These are phyloP conservation scores for Lasaia peninsularis DNA, from an alignment of 1,140 invertebrate species.

Conservation along the genomic window DNA sequence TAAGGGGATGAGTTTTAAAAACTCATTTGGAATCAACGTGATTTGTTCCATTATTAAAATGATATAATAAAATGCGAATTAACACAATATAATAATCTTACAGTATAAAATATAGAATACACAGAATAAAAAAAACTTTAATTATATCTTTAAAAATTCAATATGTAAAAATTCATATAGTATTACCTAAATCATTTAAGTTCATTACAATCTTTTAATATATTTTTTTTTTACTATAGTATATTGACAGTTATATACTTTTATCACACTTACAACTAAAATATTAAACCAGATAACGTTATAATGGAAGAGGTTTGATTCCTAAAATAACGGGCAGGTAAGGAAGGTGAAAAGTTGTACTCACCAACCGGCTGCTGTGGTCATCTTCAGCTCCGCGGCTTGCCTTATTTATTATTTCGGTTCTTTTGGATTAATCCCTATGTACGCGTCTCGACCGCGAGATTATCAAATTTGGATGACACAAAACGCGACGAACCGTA, in stretches of 20 bases:
- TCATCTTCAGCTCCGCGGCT: conserved; percentile 4
- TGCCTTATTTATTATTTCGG: conserved; percentile 13
- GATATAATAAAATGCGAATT: background rate
- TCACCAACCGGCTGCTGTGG: conserved; percentile 13
- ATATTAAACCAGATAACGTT: conserved; percentile 15
- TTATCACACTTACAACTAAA: background rate
- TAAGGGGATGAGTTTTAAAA: background rate
- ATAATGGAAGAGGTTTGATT: conserved; percentile 13
- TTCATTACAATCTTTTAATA: background rate
- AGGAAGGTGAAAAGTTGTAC: conserved; percentile 15
- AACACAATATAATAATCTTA: background rate
- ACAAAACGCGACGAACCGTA: background rate
- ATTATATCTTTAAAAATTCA: background rate
- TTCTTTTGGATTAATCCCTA: conserved; percentile 8
- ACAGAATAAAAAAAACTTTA: background rate
- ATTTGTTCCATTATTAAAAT: background rate
- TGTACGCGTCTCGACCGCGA: background rate
- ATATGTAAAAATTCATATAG: background rate
- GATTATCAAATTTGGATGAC: background rate
- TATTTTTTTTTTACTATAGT: background rate
- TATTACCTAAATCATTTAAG: background rate
- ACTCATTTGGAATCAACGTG: background rate
- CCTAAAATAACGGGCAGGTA: conserved; percentile 11
- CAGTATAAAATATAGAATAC: background rate
- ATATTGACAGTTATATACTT: background rate